Conservation (phyloP, 1,140 invertebrate genomes). For the Limonius californicus region DNA sequence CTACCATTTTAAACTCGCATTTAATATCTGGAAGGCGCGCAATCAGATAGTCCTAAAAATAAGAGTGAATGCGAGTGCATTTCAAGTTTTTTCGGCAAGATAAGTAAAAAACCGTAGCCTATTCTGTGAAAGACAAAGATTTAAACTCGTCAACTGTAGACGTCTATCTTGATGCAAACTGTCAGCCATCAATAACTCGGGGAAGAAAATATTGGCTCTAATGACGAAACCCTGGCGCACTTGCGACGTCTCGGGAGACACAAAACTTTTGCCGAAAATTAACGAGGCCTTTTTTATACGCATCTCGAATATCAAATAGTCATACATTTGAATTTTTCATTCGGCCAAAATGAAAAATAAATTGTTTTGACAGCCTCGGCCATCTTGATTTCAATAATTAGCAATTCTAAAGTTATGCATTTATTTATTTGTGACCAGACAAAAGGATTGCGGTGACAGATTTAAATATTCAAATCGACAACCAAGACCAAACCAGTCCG, state of each 20-base stretch:
- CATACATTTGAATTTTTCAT: slow-evolving; percentile 13
- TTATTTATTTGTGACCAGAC: slow-evolving; percentile 13
- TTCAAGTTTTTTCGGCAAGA: slow-evolving; percentile 11
- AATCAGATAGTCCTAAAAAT: slow-evolving; percentile 9
- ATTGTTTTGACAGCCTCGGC: slow-evolving; percentile 10
- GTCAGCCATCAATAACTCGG: slow-evolving; percentile 38
- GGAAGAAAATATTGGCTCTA: slow-evolving; percentile 15
- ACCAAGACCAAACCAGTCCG: slow-evolving; percentile 12
- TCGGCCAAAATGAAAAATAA: slow-evolving; percentile 9
- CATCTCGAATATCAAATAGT: slow-evolving; percentile 11
- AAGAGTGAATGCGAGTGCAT: slow-evolving; percentile 9
- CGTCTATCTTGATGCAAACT: slow-evolving; percentile 37
- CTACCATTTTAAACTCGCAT: slow-evolving; percentile 5
- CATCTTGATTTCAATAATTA: slow-evolving; percentile 15
- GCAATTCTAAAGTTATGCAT: slow-evolving; percentile 14
- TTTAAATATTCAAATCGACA: slow-evolving; percentile 15
- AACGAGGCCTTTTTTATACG: slow-evolving; percentile 16
- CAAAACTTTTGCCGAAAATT: slow-evolving; percentile 13
- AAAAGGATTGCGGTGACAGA: slow-evolving; percentile 13
- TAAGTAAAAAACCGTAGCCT: slow-evolving; percentile 18
- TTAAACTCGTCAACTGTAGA: slow-evolving; percentile 32
- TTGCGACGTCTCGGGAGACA: not conserved
- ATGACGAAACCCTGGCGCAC: not conserved
- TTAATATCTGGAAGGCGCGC: slow-evolving; percentile 7
- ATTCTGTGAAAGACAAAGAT: slow-evolving; percentile 24